A percentile compares a stretch with the other conserved stretches of the same genome.
Evolutionary conservation across 2,888 invertebrate species (phyloP).

Genomic region (Didymodactylos carnosus): DNA sequence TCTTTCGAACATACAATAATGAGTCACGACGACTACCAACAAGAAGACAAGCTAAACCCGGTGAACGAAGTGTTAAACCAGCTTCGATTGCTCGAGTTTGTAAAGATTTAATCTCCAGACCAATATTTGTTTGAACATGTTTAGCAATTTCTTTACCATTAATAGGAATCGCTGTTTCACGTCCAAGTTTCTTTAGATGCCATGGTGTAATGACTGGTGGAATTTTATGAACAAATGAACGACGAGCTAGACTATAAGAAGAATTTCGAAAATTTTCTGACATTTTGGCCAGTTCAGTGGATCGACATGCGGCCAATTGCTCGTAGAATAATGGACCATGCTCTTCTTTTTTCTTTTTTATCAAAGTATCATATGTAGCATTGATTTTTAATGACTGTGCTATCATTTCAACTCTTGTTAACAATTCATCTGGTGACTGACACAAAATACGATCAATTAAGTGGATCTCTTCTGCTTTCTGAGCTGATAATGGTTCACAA

Average conservation of each 20-base stretch:
- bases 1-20: neutral
- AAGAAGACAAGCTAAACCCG: neutral
- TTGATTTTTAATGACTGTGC: neutral
- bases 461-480: neutral
- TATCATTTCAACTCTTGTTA: too few species aligned
- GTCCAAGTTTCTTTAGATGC: neutral
- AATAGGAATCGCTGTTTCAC: neutral
- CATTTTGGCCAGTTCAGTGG: neutral
- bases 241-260: neutral
- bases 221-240: neutral
- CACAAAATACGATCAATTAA: neutral
- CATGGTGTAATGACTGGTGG: neutral
- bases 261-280: neutral
- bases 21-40: neutral
- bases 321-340: neutral
- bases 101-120: neutral
- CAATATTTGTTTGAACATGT: neutral
- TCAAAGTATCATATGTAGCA: neutral
- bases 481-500: neutral
- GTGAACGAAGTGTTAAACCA: neutral
- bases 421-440: too few species aligned
- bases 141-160: neutral
- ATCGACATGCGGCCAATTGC: neutral
- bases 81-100: neutral
- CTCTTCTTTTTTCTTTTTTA: neutral